Conservation (phyloP, 2,888 invertebrate species). For the Rotaria socialis region DNA sequence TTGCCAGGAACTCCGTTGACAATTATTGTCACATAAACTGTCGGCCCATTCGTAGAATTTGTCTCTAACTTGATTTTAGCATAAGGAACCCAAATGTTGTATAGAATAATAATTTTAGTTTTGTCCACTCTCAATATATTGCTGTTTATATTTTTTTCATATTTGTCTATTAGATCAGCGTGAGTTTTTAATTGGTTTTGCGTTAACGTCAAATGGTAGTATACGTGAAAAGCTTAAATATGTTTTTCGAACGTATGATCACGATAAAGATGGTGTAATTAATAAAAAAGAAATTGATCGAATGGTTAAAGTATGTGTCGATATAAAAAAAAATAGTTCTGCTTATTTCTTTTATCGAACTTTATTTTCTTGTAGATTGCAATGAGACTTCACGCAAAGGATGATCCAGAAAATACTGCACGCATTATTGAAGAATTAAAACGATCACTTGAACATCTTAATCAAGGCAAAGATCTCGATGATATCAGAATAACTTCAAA, state of each 20-base stretch:
- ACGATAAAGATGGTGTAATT: constrained; percentile 14
- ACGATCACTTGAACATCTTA: background rate
- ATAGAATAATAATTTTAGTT: too few species aligned
- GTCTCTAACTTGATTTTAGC: too few species aligned
- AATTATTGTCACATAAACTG: too few species aligned
- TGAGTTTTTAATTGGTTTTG: constrained; percentile 33
- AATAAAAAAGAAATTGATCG: constrained; percentile 35
- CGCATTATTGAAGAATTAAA: constrained; percentile 6
- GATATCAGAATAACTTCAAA: background rate
- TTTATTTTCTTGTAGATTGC: background rate
- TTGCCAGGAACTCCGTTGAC: too few species aligned
- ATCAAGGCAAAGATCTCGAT: constrained; percentile 9
- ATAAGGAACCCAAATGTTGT: too few species aligned
- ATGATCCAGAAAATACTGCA: constrained; percentile 18
- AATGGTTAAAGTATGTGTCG: constrained; percentile 6
- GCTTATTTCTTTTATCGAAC: background rate
- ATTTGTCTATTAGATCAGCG: background rate
- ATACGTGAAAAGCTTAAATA: constrained; percentile 14
- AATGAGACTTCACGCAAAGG: background rate
- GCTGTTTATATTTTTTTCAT: background rate
- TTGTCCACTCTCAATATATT: too few species aligned
- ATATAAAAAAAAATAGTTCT: background rate
- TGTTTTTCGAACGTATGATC: constrained; percentile 33
- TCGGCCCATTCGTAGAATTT: too few species aligned
- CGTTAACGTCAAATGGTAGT: constrained; percentile 17